Evolutionary conservation across 2,888 invertebrate genomes (phyloP), one percentile per base, ranked within the genome.

Genomic region (Allygus modestus): DNA sequence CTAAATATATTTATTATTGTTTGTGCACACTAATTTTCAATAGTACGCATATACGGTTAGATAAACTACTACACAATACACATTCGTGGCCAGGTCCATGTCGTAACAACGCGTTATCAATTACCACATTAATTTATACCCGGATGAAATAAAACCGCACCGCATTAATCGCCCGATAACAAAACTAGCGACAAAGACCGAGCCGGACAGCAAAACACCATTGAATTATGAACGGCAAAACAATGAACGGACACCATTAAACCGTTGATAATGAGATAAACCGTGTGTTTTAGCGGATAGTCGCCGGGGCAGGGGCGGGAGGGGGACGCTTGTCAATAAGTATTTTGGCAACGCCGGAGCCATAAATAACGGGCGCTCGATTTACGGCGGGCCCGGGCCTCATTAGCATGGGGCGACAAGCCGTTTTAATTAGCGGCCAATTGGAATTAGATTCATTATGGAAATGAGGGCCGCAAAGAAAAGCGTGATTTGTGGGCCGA

Each of bases 361-460:
- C 79, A 58, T 79, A 79, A 79, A 79, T 79, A 79, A 79, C 51
- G 33, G 79, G n/a, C 31, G 58, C 20, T 33, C 79, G 71, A 83
- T 83, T 83, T 83, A 83, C 83, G 83, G 54, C 20, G 23, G n/a
- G 26, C 37, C 83, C 75, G 41, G 37, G 15, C 12, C 83, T 83
- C 83, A 83, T 83, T 83, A 83, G 83, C 83, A 83, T 83, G 28
- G 75, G 83, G 37, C 83, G 83, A 83, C 83, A 83, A 58, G 83
- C 83, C 83, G 83, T 83, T 83, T 83, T 83, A 83, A 83, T 83
- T 83, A 83, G 75, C 75, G 75, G 75, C 83, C 83, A 83, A 83
- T 83, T 83, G 83, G 83, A 83, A 58, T 83, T 83, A 83, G 83
- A 83, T 75, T 83, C 83, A 83, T 83, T 83, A 83, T 83, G 83